These are phyloP conservation scores for Dinomys branickii DNA, from an alignment of 2,113 vertebrate species.

Conservation along the genomic window DNA sequence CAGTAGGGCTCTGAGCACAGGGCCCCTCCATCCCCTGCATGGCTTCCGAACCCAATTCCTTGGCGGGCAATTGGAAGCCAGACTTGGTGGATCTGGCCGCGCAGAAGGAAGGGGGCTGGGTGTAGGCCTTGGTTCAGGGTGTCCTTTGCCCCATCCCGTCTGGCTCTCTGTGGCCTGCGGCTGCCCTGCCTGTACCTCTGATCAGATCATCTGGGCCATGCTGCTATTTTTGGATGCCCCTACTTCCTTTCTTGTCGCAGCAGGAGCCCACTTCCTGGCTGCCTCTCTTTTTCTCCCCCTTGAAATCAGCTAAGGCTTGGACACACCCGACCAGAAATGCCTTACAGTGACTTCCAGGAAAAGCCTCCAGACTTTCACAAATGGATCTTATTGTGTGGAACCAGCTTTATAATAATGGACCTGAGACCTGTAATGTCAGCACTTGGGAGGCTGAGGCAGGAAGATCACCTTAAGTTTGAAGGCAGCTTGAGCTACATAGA, in stretches of 20 bases:
- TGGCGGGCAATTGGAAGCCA: accelerated
- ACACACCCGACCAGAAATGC: not conserved
- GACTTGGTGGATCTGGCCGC: not conserved
- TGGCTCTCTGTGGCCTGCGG: not conserved
- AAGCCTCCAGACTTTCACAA: too few species aligned
- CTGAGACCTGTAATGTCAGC: not conserved
- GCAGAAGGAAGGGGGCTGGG: not conserved
- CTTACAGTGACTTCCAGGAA: not conserved
- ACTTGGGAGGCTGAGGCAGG: not conserved
- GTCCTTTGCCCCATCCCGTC: not conserved
- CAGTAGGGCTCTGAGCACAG: not conserved
- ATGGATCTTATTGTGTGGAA: not conserved
- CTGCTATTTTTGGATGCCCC: slow-evolving; percentile 54
- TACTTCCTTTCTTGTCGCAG: slow-evolving; percentile 58
- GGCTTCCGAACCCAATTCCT: not conserved
- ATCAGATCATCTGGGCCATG: not conserved
- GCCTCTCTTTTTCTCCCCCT: not conserved
- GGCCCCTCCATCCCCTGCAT: not conserved
- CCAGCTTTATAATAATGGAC: not conserved
- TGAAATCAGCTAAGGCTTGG: not conserved
- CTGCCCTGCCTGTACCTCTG: not conserved
- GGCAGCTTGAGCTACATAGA: not conserved
- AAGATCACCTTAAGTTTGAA: not conserved
- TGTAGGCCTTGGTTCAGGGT: too few species aligned
- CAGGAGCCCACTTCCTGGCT: slow-evolving; percentile 58